These are phyloP conservation scores for Micromussa lordhowensis DNA, from an alignment of 92 coral and sea anemone species.

Conservation along the genomic window DNA sequence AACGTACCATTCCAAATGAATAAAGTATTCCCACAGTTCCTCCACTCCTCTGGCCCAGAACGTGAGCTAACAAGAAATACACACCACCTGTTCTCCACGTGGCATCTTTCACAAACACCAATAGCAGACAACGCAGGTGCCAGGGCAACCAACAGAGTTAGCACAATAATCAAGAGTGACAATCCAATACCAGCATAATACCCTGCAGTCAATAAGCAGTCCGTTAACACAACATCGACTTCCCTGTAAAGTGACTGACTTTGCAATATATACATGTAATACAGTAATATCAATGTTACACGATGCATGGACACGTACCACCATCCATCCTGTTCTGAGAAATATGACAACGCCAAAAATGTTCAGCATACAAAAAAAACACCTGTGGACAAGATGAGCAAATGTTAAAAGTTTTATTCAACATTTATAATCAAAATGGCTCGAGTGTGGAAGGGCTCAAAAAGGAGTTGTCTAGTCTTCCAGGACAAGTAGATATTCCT, in stretches of 20 bases:
- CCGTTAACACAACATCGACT: neutral
- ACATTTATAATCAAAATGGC: too few relatives aligned
- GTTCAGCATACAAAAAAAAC: constrained; percentile 97
- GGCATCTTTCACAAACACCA: constrained; percentile 95
- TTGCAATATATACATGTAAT: too few relatives aligned
- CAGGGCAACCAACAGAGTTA: constrained; percentile 91
- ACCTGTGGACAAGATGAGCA: constrained; percentile 47
- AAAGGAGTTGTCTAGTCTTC: too few relatives aligned
- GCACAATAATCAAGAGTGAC: constrained; percentile 85
- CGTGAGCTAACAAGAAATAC: constrained; percentile 92
- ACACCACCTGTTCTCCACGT: constrained; percentile 97
- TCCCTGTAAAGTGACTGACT: too few relatives aligned
- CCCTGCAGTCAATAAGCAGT: constrained; percentile 58
- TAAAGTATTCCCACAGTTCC: constrained; percentile 90
- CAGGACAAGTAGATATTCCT: too few relatives aligned
- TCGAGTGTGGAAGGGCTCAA: too few relatives aligned
- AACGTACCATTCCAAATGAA: constrained; percentile 92
- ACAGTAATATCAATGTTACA: neutral
- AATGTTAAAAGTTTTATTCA: neutral
- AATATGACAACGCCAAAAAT: constrained; percentile 98
- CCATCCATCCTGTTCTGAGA: constrained; percentile 99
- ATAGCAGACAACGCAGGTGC: constrained; percentile 97
- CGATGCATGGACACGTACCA: constrained; percentile 68
- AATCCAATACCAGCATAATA: constrained; percentile 98
- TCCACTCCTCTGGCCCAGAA: constrained; percentile 94